Conservation (phyloP, 2,113 vertebrate species). For the Zosterops pallidus region DNA sequence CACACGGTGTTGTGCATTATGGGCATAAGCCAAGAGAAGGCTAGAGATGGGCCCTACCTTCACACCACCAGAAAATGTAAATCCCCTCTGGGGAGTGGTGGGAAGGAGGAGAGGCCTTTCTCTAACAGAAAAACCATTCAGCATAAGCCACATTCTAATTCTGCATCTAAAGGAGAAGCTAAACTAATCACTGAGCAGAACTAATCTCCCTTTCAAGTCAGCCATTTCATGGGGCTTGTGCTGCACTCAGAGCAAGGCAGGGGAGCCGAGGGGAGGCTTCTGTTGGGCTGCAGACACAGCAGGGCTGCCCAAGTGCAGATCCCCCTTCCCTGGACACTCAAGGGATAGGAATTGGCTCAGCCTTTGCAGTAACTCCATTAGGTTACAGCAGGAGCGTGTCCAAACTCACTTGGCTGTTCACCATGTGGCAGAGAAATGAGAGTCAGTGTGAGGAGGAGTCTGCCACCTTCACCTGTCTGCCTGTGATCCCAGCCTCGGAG, state of each 20-base stretch:
- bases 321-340: fast-evolving
- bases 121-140: background rate
- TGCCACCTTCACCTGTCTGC: background rate
- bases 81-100: background rate
- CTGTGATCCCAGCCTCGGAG: background rate
- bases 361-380: fast-evolving
- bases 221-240: background rate
- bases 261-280: fast-evolving
- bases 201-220: background rate
- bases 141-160: background rate
- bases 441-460: background rate
- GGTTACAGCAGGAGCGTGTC: fast-evolving
- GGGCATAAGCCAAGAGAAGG: background rate
- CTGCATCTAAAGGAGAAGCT: background rate
- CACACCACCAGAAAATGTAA: background rate
- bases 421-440: background rate
- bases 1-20: fast-evolving
- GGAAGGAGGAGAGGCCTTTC: background rate
- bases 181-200: background rate
- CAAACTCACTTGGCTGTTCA: background rate
- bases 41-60: background rate
- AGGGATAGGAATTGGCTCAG: background rate
- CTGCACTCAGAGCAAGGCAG: background rate
- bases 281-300: background rate
- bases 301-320: fast-evolving